Percentiles rank a stretch among this genome's conserved stretches.
phyloP scores from a whole-genome alignment of 2,113 vertebrate species.

The Lagopus muta region DNA sequence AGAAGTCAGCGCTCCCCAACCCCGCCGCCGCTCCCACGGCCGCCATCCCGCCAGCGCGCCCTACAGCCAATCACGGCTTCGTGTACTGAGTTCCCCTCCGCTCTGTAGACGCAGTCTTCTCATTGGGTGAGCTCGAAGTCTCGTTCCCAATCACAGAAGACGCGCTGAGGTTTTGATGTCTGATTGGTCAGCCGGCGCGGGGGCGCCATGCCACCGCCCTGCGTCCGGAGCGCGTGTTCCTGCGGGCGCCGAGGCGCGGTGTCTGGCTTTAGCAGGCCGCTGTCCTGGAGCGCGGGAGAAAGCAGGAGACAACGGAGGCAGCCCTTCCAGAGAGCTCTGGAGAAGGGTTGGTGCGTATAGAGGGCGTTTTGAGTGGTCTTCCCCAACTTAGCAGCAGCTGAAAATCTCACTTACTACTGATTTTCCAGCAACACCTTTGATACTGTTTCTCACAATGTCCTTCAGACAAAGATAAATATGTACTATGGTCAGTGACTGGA shows the following conservation, averaged over 20 bases:
- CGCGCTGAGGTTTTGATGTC: rapidly evolving
- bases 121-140: not conserved
- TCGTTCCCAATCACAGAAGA: constrained; percentile 4
- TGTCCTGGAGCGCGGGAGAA: not conserved
- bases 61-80: not conserved
- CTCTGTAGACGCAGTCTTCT: not conserved
- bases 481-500: no score
- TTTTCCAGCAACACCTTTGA: not conserved
- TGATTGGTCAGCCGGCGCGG: not conserved
- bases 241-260: no score
- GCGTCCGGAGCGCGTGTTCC: no score
- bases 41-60: constrained; percentile 75
- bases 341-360: not conserved
- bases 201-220: not conserved
- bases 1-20: constrained; percentile 75
- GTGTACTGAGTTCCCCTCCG: not conserved
- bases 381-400: not conserved
- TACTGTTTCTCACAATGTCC: not conserved
- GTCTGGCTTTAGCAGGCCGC: not conserved
- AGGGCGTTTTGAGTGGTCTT: not conserved
- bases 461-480: not conserved
- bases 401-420: no score
- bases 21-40: not conserved
- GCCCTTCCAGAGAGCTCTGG: not conserved
- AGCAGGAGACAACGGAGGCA: not conserved